Conservation (phyloP, 2,113 vertebrate genomes). For the Cepphus grylle region DNA sequence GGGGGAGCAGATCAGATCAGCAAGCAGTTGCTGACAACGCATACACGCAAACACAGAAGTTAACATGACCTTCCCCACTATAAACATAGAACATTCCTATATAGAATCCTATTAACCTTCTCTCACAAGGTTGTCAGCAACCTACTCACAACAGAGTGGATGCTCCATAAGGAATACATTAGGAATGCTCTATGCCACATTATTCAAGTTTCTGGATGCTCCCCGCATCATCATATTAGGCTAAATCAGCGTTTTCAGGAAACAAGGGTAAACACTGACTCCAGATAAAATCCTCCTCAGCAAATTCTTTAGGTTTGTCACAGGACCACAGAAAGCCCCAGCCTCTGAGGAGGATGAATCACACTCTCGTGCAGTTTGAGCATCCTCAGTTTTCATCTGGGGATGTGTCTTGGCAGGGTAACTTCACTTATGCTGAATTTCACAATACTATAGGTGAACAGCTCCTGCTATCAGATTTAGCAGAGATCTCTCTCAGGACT, state of each 20-base stretch:
- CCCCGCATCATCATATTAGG: background rate
- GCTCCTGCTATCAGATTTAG: background rate
- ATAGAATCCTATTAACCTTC: background rate
- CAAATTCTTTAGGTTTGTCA: background rate
- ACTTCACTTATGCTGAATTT: background rate
- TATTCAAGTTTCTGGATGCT: background rate
- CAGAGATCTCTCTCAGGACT: background rate
- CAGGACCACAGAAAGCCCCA: background rate
- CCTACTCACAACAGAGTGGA: background rate
- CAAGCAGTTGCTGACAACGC: background rate
- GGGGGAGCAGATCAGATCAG: background rate
- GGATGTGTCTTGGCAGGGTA: background rate
- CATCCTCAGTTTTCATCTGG: background rate
- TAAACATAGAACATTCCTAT: background rate
- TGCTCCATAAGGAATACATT: background rate
- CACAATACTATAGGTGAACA: background rate
- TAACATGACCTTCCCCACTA: background rate
- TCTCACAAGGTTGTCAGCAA: background rate
- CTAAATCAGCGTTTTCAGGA: background rate
- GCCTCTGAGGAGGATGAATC: background rate
- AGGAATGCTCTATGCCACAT: background rate
- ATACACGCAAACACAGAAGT: background rate
- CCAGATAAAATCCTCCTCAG: background rate
- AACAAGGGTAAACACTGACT: background rate
- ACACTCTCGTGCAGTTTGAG: background rate